Conservation (phyloP, 2,888 invertebrate species). For the Myopa testacea region DNA sequence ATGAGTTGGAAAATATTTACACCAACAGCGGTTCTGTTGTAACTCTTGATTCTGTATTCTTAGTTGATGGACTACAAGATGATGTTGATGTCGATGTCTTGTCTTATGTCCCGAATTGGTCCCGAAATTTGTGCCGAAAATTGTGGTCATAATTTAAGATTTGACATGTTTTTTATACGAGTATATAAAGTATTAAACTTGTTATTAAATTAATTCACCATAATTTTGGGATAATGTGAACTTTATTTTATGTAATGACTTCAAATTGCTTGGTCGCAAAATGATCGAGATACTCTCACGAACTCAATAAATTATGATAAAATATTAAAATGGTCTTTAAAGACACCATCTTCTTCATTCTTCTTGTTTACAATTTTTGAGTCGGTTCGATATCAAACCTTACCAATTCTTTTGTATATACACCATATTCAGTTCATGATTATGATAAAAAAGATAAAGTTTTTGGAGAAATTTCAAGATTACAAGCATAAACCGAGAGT, state of each 20-base stretch:
- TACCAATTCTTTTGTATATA: too few relatives aligned
- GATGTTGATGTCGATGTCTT: not conserved
- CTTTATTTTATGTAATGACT: conserved; percentile 25
- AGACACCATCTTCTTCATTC: too few relatives aligned
- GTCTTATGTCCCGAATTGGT: not conserved
- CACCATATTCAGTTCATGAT: too few relatives aligned
- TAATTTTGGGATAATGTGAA: conserved; percentile 29
- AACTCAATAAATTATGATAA: conserved; percentile 2
- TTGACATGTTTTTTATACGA: not conserved
- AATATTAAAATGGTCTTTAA: not conserved
- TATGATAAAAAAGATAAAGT: too few relatives aligned
- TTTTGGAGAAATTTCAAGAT: too few relatives aligned
- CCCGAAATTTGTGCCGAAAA: not conserved
- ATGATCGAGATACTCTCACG: not conserved
- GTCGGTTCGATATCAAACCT: too few relatives aligned
- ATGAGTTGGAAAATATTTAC: conserved; percentile 38
- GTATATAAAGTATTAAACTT: not conserved
- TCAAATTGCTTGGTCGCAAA: conserved; percentile 16
- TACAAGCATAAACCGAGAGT: too few relatives aligned
- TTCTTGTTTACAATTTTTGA: too few relatives aligned
- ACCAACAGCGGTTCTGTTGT: conserved; percentile 12
- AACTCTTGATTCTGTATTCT: not conserved
- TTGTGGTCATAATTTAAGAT: conserved; percentile 21
- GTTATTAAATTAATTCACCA: conserved; percentile 29
- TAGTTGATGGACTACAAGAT: too few relatives aligned